Conservation (phyloP, 2,888 invertebrate genomes). For the Yponomeuta cagnagella region DNA sequence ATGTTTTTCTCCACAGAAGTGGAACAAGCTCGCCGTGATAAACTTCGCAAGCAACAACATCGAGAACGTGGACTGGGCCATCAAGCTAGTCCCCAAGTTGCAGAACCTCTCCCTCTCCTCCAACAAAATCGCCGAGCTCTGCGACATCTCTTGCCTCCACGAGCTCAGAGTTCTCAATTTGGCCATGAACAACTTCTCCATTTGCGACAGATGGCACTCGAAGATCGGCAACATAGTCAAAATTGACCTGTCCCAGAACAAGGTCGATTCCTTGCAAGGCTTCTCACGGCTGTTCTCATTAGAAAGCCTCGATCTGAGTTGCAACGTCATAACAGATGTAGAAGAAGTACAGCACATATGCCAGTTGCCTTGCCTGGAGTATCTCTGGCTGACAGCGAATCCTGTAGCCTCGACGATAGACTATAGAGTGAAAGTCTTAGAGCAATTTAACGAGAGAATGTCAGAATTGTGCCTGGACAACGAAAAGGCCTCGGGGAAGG, state of each 20-base stretch:
- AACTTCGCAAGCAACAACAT: slow-evolving; percentile 89
- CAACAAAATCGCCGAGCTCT: slow-evolving; percentile 84
- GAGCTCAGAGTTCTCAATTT: slow-evolving; percentile 85
- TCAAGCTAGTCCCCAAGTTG: slow-evolving; percentile 84
- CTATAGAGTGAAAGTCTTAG: slow-evolving; percentile 92
- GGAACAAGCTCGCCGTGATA: slow-evolving; percentile 81
- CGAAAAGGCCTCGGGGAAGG: slow-evolving; percentile 89
- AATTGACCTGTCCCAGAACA: slow-evolving; percentile 90
- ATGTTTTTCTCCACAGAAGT: slow-evolving; percentile 66
- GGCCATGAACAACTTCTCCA: slow-evolving; percentile 84
- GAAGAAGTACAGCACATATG: slow-evolving; percentile 88
- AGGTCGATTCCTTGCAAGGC: slow-evolving; percentile 81
- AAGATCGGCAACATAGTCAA: slow-evolving; percentile 92
- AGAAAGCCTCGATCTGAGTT: slow-evolving; percentile 89
- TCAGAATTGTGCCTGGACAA: slow-evolving; percentile 91
- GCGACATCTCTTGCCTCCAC: slow-evolving; percentile 86
- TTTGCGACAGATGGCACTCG: slow-evolving; percentile 86
- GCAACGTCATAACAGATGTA: slow-evolving; percentile 87
- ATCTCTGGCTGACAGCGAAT: slow-evolving; percentile 91
- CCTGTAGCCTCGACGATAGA: slow-evolving; percentile 90
- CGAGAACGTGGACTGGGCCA: slow-evolving; percentile 85
- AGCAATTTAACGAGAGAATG: slow-evolving; percentile 89
- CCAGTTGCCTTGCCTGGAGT: slow-evolving; percentile 89
- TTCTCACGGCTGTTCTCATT: slow-evolving; percentile 91
- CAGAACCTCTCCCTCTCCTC: slow-evolving; percentile 83